Evolutionary conservation across 2,113 vertebrate species (phyloP).

Genomic region (Sapayoa aenigma): DNA sequence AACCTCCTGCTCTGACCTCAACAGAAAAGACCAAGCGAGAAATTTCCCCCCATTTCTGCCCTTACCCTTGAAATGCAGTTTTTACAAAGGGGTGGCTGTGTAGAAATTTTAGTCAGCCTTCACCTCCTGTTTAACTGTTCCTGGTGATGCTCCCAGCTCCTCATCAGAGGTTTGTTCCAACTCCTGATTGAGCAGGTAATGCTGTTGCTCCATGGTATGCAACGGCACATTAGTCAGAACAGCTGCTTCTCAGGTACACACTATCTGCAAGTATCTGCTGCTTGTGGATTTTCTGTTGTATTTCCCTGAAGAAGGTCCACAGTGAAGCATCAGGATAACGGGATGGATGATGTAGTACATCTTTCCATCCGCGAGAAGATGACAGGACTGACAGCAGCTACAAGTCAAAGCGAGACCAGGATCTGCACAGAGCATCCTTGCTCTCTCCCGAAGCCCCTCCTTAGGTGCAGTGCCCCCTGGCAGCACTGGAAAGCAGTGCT

Average conservation of each 20-base stretch:
- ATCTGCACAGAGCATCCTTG: background rate
- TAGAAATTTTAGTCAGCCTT: background rate
- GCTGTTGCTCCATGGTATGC: background rate
- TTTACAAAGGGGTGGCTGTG: background rate
- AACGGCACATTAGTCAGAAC: background rate
- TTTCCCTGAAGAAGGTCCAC: background rate
- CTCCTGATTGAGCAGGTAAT: background rate
- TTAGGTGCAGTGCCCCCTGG: background rate
- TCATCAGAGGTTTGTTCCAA: background rate
- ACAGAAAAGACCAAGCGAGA: background rate
- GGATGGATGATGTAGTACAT: background rate
- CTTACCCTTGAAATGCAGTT: background rate
- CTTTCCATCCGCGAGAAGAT: background rate
- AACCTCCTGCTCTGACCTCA: background rate
- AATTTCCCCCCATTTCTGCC: background rate
- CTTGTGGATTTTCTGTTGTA: background rate
- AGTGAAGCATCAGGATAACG: background rate
- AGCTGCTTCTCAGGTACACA: background rate
- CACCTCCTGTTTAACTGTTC: background rate
- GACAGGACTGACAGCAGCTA: background rate
- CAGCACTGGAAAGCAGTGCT: background rate
- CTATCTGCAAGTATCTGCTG: background rate
- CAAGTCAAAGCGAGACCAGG: background rate
- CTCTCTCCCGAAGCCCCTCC: background rate
- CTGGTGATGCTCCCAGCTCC: background rate